Evolutionary conservation across 2,888 invertebrate species (phyloP).

Genomic region (Agapetus fuscipes): DNA sequence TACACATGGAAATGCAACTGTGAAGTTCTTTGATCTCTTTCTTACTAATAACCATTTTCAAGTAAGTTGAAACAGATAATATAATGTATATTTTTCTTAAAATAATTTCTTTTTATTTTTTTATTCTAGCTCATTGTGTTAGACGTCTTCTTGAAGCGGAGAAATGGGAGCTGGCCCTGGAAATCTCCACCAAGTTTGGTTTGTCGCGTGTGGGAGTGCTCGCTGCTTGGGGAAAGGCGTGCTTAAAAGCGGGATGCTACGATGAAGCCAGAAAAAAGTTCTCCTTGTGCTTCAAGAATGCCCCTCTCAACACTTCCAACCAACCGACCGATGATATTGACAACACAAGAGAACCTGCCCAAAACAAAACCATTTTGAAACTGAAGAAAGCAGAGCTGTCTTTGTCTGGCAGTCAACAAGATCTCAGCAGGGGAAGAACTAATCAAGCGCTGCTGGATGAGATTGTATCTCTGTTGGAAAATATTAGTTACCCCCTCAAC

Average conservation of each 20-base stretch:
- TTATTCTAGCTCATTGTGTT: constrained; percentile 48
- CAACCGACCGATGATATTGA: constrained; percentile 1
- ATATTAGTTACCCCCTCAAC: constrained; percentile 46
- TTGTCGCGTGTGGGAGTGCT: constrained; percentile 70
- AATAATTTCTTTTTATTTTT: too few relatives aligned
- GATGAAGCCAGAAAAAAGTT: constrained; percentile 70
- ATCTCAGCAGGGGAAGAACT: constrained; percentile 41
- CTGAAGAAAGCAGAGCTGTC: constrained; percentile 30
- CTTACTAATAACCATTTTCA: too few relatives aligned
- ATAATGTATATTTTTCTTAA: too few relatives aligned
- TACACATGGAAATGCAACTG: too few relatives aligned
- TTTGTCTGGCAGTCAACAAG: constrained; percentile 34
- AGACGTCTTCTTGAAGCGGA: constrained; percentile 74
- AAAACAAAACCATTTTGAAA: constrained; percentile 8
- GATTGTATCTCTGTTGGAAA: constrained; percentile 59
- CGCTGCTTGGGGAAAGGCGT: constrained; percentile 82
- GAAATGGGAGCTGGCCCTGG: constrained; percentile 72
- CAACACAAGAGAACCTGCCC: constrained; percentile 5
- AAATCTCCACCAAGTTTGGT: constrained; percentile 82
- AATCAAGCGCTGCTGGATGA: constrained; percentile 62
- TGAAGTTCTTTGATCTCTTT: too few relatives aligned
- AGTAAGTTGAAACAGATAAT: too few relatives aligned
- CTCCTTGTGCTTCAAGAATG: constrained; percentile 37
- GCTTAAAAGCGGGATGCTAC: constrained; percentile 69
- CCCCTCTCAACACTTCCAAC: background rate